phyloP scores from a whole-genome alignment of 2,888 invertebrate species.

The Galerucella nymphaeae region DNA sequence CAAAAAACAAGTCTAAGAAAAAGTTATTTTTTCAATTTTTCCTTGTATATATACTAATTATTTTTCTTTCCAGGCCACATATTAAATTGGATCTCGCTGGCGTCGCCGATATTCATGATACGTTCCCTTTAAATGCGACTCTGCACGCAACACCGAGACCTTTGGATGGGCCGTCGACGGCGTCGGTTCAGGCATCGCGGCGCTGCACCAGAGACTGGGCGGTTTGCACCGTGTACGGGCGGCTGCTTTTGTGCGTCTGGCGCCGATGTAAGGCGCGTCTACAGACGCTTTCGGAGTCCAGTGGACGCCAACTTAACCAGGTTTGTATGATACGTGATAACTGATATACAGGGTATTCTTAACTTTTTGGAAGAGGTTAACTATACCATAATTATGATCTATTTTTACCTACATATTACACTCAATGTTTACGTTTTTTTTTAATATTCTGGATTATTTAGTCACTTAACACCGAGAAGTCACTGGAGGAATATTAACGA shows the following conservation, averaged over 20 bases:
- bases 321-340: neutral
- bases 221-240: conserved; percentile 50
- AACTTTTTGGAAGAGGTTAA: no score
- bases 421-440: neutral
- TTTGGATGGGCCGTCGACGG: conserved; percentile 46
- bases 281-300: conserved; percentile 44
- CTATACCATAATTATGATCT: neutral
- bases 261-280: conserved; percentile 48
- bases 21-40: conserved; percentile 38
- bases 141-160: conserved; percentile 51
- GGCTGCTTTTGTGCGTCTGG: conserved; percentile 51
- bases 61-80: conserved; percentile 18
- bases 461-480: conserved; percentile 12
- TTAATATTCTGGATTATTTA: neutral
- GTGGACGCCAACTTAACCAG: conserved; percentile 44
- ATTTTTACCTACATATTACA: neutral
- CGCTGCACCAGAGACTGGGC: conserved; percentile 52
- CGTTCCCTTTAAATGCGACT: conserved; percentile 19
- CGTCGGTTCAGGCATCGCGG: conserved; percentile 47
- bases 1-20: conserved; percentile 48
- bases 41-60: neutral
- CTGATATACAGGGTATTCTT: no score
- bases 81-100: conserved; percentile 16
- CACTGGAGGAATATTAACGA: conserved; percentile 20
- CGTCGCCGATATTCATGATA: conserved; percentile 18